phyloP scores from a whole-genome alignment of 2,888 invertebrate species.

The Scaptodrosophila latifasciaeformis region DNA sequence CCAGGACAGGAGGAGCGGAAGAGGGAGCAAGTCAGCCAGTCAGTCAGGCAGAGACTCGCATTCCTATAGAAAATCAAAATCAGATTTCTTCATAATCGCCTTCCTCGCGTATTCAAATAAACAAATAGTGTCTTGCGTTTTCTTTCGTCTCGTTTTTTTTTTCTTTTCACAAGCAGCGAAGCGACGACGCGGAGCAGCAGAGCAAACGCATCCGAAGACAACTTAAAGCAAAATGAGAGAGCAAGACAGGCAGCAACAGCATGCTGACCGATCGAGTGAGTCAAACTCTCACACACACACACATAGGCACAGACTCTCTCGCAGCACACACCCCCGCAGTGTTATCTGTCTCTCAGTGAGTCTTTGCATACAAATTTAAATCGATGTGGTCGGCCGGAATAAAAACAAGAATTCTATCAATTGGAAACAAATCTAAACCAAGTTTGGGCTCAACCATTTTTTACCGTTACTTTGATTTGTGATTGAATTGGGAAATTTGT shows the following conservation, averaged over 20 bases:
- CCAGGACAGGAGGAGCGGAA: slow-evolving; percentile 12
- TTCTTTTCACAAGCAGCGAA: too few relatives aligned
- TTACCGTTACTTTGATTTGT: too few relatives aligned
- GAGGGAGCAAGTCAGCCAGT: slow-evolving; percentile 32
- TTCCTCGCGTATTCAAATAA: slow-evolving; percentile 25
- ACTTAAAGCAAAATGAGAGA: slow-evolving; percentile 32
- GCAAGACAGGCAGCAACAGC: slow-evolving; percentile 25
- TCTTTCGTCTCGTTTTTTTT: too few relatives aligned
- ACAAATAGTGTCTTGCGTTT: slow-evolving; percentile 44
- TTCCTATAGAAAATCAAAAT: slow-evolving; percentile 69
- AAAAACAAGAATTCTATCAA: slow-evolving; percentile 23
- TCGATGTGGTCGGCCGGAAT: not conserved
- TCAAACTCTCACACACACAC: not conserved
- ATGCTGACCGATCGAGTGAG: slow-evolving; percentile 26
- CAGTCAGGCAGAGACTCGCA: slow-evolving; percentile 57
- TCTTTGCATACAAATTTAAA: too few relatives aligned
- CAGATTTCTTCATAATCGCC: slow-evolving; percentile 64
- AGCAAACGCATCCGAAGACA: slow-evolving; percentile 38
- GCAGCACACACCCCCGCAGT: slow-evolving; percentile 38
- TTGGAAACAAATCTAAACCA: too few relatives aligned
- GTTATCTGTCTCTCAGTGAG: slow-evolving; percentile 19
- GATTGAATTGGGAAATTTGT: too few relatives aligned
- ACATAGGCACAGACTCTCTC: slow-evolving; percentile 15
- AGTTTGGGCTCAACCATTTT: too few relatives aligned
- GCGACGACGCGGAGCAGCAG: slow-evolving; percentile 9